Evolutionary conservation across 2,888 invertebrate genomes (phyloP), one percentile per base, ranked within the genome.

Genomic region (Pelosia muscerda): DNA sequence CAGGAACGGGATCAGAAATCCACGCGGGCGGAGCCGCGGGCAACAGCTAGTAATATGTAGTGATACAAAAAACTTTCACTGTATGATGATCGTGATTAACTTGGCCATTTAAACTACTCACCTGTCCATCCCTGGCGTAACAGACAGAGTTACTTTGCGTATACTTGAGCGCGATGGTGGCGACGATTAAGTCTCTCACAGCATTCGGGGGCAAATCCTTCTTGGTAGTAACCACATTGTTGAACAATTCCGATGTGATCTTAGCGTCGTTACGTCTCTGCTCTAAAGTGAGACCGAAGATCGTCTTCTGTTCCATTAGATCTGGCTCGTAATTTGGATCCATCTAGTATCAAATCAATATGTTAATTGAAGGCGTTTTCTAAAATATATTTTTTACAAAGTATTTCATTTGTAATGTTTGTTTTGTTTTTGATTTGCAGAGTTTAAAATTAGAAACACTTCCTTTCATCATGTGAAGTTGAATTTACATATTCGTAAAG

Each of bases 61-160:
- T 28, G 28, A 28, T 5, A 28, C 28, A 5, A 5, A 28, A 28
- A 28, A n/a, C n/a, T n/a, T n/a, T n/a, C n/a, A n/a, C n/a, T n/a
- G n/a, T n/a, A n/a, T n/a, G n/a, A 42, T 42, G 19, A 22, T 54
- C 23, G 2, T 55, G 55, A 13, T 55, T 13, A 25, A 42, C 42
- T 42, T 5, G 0, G 5, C 3, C 19, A n/a, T 49, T 49, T 49
- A 0, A 42, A 6, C 5, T 26, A 25, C 55, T 68, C n/a, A 97
- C 97, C 95, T 98, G 97, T 5, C 98, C 99, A 90, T 99, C 97
- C 81, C 97, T 97, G 0, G 99, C 99, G 85, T 97, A 99, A 88
- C 99, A 99, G 0, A 99, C 99, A 0, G 99, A 99, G 92, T 99
- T 99, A 82, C 99, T 99, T 92, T 99, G 99, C 0, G 99, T 99